phyloP scores from a whole-genome alignment of 2,888 invertebrate genomes.

The Ecdyonurus torrentis region DNA sequence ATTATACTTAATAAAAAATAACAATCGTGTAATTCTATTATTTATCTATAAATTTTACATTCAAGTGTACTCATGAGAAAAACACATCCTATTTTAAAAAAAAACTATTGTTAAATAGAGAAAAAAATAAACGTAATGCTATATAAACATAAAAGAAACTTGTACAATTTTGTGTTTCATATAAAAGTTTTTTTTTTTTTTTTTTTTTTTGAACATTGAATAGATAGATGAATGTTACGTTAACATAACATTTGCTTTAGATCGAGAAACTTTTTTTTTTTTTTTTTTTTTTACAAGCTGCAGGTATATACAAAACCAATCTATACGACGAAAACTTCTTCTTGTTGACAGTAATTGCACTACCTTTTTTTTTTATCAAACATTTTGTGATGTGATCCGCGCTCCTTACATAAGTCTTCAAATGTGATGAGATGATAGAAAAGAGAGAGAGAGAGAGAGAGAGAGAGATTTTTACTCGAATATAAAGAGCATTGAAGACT shows the following conservation, averaged over 20 bases:
- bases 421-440: not conserved
- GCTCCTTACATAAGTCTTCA: not conserved
- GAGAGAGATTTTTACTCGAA: too few relatives aligned
- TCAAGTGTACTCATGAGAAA: not conserved
- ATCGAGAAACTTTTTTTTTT: not conserved
- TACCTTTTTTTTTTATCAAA: not conserved
- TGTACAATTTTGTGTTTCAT: too few relatives aligned
- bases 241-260: not conserved
- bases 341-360: constrained; percentile 1
- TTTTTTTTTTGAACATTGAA: not conserved
- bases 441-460: too few relatives aligned
- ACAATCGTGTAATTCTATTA: too few relatives aligned
- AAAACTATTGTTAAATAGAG: not conserved
- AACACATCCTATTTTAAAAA: not conserved
- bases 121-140: not conserved
- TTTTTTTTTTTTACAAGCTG: too few relatives aligned
- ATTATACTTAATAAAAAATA: too few relatives aligned
- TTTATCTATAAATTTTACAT: not conserved
- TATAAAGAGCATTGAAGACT: not conserved
- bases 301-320: not conserved
- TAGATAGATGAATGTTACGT: not conserved
- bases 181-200: not conserved
- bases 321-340: not conserved
- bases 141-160: not conserved
- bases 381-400: too few relatives aligned